Evolutionary conservation across 2,113 vertebrate species (phyloP).

Genomic region (Xenopus borealis): DNA sequence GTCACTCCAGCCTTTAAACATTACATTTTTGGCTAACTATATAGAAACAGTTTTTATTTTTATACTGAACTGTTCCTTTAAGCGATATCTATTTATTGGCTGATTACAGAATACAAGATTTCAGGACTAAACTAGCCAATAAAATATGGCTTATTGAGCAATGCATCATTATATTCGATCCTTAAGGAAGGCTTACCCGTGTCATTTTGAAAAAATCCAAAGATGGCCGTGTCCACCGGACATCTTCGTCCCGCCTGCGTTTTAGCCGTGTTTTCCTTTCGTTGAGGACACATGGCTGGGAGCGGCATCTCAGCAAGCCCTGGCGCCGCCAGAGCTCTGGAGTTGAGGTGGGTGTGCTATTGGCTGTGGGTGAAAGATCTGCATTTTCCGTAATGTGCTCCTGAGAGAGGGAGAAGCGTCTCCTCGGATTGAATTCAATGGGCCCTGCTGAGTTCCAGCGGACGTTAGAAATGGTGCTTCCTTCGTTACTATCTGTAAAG

Average conservation of each 20-base stretch:
- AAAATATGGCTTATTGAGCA: too few relatives aligned
- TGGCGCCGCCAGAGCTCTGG: slow-evolving; percentile 63
- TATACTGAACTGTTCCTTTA: too few relatives aligned
- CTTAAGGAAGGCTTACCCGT: slow-evolving; percentile 61
- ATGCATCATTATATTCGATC: too few relatives aligned
- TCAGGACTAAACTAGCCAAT: too few relatives aligned
- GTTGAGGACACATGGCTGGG: slow-evolving; percentile 70
- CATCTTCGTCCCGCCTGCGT: slow-evolving; percentile 66
- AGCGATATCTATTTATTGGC: too few relatives aligned
- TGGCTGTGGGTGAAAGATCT: slow-evolving; percentile 60
- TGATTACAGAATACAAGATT: too few relatives aligned
- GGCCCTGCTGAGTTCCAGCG: slow-evolving; percentile 56
- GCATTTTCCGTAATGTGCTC: slow-evolving; percentile 62
- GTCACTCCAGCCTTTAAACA: too few relatives aligned
- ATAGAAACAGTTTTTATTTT: too few relatives aligned
- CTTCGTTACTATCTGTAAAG: slow-evolving; percentile 63
- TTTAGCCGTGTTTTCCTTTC: slow-evolving; percentile 67
- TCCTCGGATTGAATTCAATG: slow-evolving; percentile 58
- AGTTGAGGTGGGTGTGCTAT: slow-evolving; percentile 67
- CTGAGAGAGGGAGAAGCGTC: slow-evolving; percentile 71
- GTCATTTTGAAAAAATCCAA: slow-evolving; percentile 79
- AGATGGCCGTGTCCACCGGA: slow-evolving; percentile 69
- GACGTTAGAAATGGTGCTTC: slow-evolving; percentile 52
- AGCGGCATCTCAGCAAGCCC: slow-evolving; percentile 66
- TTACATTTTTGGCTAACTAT: too few relatives aligned